phyloP scores from a whole-genome alignment of 2,113 vertebrate species.

The Coregonus clupeaformis region DNA sequence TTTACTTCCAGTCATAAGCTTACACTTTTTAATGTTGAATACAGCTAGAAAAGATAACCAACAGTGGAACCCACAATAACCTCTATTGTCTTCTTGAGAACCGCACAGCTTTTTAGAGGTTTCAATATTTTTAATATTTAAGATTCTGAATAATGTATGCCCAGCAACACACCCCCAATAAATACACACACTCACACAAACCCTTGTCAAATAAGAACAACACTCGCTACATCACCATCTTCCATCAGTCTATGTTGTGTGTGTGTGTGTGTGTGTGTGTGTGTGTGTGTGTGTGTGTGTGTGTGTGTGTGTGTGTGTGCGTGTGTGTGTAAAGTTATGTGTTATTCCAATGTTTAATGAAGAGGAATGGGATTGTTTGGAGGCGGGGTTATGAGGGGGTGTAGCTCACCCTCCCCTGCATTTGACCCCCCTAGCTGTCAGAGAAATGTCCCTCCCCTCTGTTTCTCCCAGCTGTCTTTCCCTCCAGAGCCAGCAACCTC shows the following conservation, averaged over 20 bases:
- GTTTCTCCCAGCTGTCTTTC: constrained; percentile 58
- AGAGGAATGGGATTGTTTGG: constrained; percentile 7
- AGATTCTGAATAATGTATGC: not conserved
- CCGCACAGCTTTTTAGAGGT: not conserved
- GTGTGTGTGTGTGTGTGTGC: not conserved
- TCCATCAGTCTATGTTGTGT: not conserved
- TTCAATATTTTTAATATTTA: too few relatives aligned
- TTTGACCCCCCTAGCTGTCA: constrained; percentile 45
- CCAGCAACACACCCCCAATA: not conserved
- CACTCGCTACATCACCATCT: not conserved
- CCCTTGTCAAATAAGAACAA: too few relatives aligned
- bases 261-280: not conserved
- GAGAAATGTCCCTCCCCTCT: constrained; percentile 11
- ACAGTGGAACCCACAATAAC: not conserved
- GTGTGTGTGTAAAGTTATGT: constrained; percentile 35
- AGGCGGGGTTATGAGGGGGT: constrained; percentile 19
- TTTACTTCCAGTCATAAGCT: too few relatives aligned
- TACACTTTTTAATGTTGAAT: too few relatives aligned
- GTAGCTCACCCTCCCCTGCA: not conserved
- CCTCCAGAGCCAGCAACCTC: constrained; percentile 48
- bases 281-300: not conserved
- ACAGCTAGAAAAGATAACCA: too few relatives aligned
- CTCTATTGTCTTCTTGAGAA: not conserved
- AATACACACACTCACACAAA: not conserved
- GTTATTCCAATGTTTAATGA: constrained; percentile 28